Evolutionary conservation across 2,113 vertebrate genomes (phyloP).

Genomic region (Calidris pygmaea): DNA sequence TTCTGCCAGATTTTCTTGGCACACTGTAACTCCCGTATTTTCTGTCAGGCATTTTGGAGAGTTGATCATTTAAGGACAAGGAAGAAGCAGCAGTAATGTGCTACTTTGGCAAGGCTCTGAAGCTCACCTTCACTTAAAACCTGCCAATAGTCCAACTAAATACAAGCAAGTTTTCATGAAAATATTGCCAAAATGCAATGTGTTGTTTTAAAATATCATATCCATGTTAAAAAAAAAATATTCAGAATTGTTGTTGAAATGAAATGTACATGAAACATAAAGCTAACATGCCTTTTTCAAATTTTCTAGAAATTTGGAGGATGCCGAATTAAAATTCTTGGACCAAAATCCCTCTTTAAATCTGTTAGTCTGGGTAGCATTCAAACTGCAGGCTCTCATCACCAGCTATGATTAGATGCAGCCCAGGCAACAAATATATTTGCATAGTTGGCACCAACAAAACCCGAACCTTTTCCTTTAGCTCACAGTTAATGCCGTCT

Average conservation of each 20-base stretch:
- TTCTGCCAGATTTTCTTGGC: background rate
- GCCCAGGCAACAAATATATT: background rate
- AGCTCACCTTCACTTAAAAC: background rate
- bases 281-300: background rate
- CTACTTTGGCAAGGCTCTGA: background rate
- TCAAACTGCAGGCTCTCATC: background rate
- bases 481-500: background rate
- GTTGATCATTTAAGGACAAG: background rate
- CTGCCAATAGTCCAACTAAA: background rate
- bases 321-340: slow-evolving; percentile 6
- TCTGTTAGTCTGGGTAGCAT: background rate
- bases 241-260: background rate
- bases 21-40: background rate
- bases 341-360: background rate
- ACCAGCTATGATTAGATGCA: background rate
- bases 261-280: background rate
- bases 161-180: background rate
- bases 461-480: background rate
- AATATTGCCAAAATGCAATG: background rate
- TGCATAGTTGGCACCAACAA: background rate
- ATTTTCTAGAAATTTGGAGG: background rate
- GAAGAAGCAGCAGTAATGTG: background rate
- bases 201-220: background rate
- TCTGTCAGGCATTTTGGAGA: background rate
- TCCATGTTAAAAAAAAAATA: background rate